A percentile compares a stretch with the other conserved stretches of the same genome.
Conservation (phyloP, 2,797 vertebrate genomes). For the Urophycis tenuis region DNA sequence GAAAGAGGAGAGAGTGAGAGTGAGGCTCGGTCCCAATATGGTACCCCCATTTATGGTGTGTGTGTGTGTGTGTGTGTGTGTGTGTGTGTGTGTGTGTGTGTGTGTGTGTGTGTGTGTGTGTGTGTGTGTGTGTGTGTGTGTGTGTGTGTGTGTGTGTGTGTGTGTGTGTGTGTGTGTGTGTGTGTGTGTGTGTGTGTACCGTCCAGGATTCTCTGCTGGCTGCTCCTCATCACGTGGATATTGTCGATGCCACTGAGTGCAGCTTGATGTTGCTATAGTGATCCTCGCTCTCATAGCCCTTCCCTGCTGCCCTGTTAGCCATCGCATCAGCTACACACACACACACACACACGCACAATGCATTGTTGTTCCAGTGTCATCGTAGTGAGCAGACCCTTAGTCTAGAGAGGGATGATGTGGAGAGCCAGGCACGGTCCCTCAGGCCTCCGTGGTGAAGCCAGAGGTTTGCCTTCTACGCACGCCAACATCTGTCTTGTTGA, state of each 20-base stretch:
- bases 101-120: conserved; percentile 21
- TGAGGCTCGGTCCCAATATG: neutral
- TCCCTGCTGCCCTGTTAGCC: conserved; percentile 94
- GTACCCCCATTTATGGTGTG: neutral
- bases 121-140: too few relatives aligned
- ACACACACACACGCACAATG: conserved; percentile 18
- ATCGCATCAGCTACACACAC: conserved; percentile 83
- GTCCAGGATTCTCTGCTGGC: conserved; percentile 92
- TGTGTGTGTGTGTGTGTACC: conserved; percentile 59
- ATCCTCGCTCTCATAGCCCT: conserved; percentile 96
- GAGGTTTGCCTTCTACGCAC: too few relatives aligned
- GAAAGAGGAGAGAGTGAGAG: neutral
- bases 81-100: neutral
- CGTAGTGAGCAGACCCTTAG: too few relatives aligned
- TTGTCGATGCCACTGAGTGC: conserved; percentile 96
- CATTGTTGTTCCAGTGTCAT: too few relatives aligned
- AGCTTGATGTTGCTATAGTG: conserved; percentile 96
- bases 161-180: neutral
- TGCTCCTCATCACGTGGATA: conserved; percentile 96
- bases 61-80: neutral
- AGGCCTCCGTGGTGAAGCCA: too few relatives aligned
- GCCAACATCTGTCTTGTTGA: too few relatives aligned
- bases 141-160: neutral
- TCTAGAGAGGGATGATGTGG: too few relatives aligned
- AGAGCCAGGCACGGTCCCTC: too few relatives aligned